Evolutionary conservation across 2,113 vertebrate genomes (phyloP), one percentile per base, ranked within the genome.

Genomic region (Semnornis frantzii): DNA sequence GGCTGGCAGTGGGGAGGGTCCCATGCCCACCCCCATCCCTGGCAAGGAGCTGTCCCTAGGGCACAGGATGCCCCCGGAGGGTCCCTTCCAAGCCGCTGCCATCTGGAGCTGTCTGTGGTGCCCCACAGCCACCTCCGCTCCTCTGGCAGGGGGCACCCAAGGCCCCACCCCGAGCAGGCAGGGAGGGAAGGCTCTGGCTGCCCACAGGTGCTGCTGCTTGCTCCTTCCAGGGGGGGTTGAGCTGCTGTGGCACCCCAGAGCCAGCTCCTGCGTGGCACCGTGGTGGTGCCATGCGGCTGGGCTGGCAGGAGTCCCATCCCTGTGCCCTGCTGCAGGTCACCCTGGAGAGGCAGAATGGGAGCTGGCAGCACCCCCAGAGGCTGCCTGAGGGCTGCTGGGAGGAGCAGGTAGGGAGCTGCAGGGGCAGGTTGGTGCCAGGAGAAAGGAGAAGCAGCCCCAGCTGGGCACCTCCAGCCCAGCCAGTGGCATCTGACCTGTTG

Each of bases 311-410:
- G 1, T 21, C 20, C 12, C 54, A 34, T 5, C 79, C 30, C 54
- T 3, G 28, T 89, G 27, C 85, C 78, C 59, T 62, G 21, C 3
- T 24, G 8, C 31, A 98, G 98, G 82, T 92, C 5, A 15, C 79
- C 9, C 30, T 94, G n/a, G 97, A 97, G 10, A 84, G 96, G 63
- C 94, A 96, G 39, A 97, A 98, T 12, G 97, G 97, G 70, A 94
- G 93, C 60, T 95, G 82, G 74, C 48, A 52, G 19, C 68, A 64
- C 52, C 60, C 95, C 0, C 34, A 52, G 8, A 16, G 73, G 18
- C 81, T 79, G 17, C 55, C 30, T 3, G 72, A 63, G 2, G 73
- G 72, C 8, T n/a, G 74, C 19, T 68, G 90, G 21, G 85, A 78
- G 34, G 78, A 82, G 5, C 73, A 97, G 96, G 97, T 97, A 73